Conservation (phyloP, 1,140 invertebrate genomes). For the Tetramorium simillimum region DNA sequence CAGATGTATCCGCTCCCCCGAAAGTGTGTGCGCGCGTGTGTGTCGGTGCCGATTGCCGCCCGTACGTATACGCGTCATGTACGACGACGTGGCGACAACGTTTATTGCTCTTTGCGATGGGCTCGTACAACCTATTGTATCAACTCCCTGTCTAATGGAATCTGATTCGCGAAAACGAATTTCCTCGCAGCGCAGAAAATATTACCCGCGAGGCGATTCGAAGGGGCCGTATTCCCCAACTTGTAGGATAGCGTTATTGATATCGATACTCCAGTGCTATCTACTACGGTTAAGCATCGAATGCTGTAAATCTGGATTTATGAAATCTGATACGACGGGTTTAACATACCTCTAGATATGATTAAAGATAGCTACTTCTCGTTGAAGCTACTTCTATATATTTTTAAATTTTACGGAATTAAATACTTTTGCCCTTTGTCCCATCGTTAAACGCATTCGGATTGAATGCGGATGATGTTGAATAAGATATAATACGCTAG, state of each 20-base stretch:
- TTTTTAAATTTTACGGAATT: not conserved
- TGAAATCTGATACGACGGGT: not conserved
- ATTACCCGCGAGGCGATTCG: not conserved
- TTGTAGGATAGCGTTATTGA: slow-evolving; percentile 2
- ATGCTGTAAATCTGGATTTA: slow-evolving; percentile 21
- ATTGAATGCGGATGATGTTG: slow-evolving; percentile 22
- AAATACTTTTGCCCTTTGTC: not conserved
- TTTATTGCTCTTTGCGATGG: slow-evolving; percentile 63
- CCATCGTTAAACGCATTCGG: not conserved
- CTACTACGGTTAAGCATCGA: not conserved
- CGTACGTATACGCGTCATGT: slow-evolving; percentile 15
- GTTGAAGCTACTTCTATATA: not conserved
- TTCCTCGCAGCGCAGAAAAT: slow-evolving; percentile 14
- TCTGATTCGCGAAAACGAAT: slow-evolving; percentile 61
- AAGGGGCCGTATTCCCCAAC: not conserved
- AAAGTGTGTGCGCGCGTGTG: slow-evolving; percentile 35
- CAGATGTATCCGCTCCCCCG: slow-evolving; percentile 60
- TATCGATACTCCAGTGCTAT: slow-evolving; percentile 29
- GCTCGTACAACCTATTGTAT: slow-evolving; percentile 59
- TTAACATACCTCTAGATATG: not conserved
- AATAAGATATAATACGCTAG: slow-evolving; percentile 27
- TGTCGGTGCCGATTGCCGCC: not conserved
- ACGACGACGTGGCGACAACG: slow-evolving; percentile 24
- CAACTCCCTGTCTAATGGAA: slow-evolving; percentile 62
- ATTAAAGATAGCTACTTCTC: no score